Evolutionary conservation across 2,113 vertebrate genomes (phyloP).

Genomic region (Neopipo cinnamomea): DNA sequence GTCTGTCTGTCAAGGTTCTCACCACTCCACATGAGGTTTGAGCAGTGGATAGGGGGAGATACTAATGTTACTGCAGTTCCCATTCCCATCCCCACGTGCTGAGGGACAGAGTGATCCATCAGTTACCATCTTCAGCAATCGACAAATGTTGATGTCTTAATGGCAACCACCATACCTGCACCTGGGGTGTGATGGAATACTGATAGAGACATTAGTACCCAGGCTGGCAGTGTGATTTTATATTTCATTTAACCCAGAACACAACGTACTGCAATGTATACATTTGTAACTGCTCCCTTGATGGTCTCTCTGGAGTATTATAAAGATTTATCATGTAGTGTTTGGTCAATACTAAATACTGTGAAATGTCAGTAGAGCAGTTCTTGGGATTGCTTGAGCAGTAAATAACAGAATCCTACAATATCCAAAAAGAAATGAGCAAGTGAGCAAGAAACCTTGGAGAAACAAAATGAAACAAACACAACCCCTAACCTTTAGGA

Average conservation of each 20-base stretch:
- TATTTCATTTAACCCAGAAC: conserved; percentile 65
- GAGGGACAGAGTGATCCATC: background rate
- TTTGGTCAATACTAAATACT: conserved; percentile 71
- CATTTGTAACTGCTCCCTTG: conserved; percentile 64
- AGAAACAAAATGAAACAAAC: background rate
- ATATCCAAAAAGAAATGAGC: conserved; percentile 29
- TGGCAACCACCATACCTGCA: conserved; percentile 21
- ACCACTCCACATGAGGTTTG: accelerated
- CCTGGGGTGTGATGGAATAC: conserved; percentile 26
- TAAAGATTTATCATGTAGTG: conserved; percentile 66
- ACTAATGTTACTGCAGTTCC: accelerated
- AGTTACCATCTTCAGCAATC: background rate
- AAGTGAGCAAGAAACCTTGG: conserved; percentile 29
- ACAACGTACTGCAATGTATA: conserved; percentile 53
- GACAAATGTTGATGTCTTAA: conserved; percentile 29
- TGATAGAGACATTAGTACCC: conserved; percentile 45
- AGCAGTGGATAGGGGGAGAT: background rate
- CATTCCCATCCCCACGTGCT: background rate
- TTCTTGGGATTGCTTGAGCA: conserved; percentile 57
- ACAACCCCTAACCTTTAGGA: background rate
- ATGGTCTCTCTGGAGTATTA: conserved; percentile 61
- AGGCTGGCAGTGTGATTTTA: conserved; percentile 12
- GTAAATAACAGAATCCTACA: conserved; percentile 58
- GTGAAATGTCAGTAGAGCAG: conserved; percentile 64
- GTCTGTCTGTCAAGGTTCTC: background rate